A percentile compares a stretch with the other conserved stretches of the same genome.
These are phyloP conservation scores for Invenusta paracnida DNA, from an alignment of 2,888 invertebrate species.

Conservation along the genomic window DNA sequence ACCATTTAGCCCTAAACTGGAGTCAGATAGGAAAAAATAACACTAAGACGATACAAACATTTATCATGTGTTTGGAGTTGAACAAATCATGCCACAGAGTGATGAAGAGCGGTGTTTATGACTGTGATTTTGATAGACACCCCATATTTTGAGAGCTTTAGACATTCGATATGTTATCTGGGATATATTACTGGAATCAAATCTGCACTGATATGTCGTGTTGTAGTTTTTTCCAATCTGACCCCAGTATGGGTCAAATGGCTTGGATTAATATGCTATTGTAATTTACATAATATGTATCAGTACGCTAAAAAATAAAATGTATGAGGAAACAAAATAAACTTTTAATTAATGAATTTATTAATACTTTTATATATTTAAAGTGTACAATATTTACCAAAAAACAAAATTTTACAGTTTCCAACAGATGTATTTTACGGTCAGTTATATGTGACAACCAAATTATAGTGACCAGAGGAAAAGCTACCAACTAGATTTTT, in stretches of 20 bases:
- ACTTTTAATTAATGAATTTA: not conserved
- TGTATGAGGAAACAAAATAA: not conserved
- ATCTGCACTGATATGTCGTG: slow-evolving; percentile 7
- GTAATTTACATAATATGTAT: too few species aligned
- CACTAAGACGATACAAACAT: not conserved
- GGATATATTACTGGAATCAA: slow-evolving; percentile 21
- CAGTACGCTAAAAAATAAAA: too few species aligned
- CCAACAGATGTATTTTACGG: too few species aligned
- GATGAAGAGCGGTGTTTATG: not conserved
- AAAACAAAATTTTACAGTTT: not conserved
- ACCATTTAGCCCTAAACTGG: not conserved
- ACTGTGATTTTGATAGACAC: not conserved
- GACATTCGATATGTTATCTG: slow-evolving; percentile 22
- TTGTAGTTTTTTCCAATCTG: too few species aligned
- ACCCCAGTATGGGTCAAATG: too few species aligned
- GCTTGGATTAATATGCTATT: too few species aligned
- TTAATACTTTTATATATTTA: not conserved
- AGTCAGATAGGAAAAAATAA: slow-evolving; percentile 2
- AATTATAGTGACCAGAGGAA: too few species aligned
- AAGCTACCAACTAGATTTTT: too few species aligned
- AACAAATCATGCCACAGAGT: slow-evolving; percentile 9
- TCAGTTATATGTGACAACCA: too few species aligned
- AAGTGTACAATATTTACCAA: not conserved
- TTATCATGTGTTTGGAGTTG: slow-evolving; percentile 3
- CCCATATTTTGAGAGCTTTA: slow-evolving; percentile 19